Conservation (phyloP, 2,797 vertebrate species). For the Helarctos malayanus region DNA sequence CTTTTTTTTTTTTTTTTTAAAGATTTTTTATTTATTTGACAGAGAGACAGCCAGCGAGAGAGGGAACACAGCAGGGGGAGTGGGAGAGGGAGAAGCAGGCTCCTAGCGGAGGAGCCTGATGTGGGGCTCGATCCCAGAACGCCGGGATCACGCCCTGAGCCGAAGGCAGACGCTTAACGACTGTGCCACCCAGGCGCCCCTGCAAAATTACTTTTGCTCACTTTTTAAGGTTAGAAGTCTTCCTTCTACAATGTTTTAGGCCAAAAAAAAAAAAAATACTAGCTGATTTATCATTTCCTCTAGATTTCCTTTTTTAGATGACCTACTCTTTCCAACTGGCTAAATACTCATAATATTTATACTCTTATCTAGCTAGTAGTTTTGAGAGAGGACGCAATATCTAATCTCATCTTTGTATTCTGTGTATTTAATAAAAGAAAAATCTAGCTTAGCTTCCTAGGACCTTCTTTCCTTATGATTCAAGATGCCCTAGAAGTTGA, state of each 20-base stretch:
- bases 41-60: too few species aligned
- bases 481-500: conserved; percentile 19
- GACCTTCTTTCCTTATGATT: conserved; percentile 50
- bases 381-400: background rate
- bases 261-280: background rate
- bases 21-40: too few species aligned
- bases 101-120: too few species aligned
- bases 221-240: conserved; percentile 19
- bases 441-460: background rate
- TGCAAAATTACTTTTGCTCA: conserved; percentile 53
- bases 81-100: too few species aligned
- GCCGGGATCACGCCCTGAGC: too few species aligned
- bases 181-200: too few species aligned
- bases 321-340: background rate
- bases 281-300: background rate
- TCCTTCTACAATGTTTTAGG: background rate
- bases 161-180: too few species aligned
- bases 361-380: conserved; percentile 30
- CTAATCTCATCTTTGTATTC: background rate
- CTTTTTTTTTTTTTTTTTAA: too few species aligned
- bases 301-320: conserved; percentile 27
- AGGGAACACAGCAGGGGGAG: too few species aligned
- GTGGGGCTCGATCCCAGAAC: too few species aligned
- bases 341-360: background rate
- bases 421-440: conserved; percentile 52